phyloP scores from a whole-genome alignment of 2,113 vertebrate species.

The Tachysurus vachellii region DNA sequence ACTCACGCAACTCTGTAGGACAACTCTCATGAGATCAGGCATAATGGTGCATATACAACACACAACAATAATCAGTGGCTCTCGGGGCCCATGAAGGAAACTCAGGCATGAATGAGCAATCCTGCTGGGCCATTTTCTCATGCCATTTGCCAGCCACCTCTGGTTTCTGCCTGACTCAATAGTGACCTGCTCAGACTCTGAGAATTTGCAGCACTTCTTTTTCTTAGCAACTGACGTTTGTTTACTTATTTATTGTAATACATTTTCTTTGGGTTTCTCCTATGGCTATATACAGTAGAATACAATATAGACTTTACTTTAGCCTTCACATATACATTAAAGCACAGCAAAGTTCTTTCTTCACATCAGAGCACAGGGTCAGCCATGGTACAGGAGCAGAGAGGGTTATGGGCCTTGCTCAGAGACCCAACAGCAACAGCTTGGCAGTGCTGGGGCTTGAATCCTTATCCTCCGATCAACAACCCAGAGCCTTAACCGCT shows the following conservation, averaged over 20 bases:
- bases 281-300: background rate
- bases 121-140: conserved; percentile 34
- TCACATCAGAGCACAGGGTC: too few relatives aligned
- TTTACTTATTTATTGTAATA: background rate
- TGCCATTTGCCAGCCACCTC: conserved; percentile 6
- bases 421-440: too few relatives aligned
- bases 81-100: conserved; percentile 27
- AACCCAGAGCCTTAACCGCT: too few relatives aligned
- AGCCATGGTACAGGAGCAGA: too few relatives aligned
- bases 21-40: conserved; percentile 34
- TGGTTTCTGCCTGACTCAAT: conserved; percentile 38
- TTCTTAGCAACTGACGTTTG: background rate
- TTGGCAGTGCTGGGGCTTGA: too few relatives aligned
- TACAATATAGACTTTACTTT: too few relatives aligned
- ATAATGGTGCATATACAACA: conserved; percentile 37
- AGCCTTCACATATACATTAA: too few relatives aligned
- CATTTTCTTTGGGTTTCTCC: background rate
- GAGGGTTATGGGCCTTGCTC: too few relatives aligned
- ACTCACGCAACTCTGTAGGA: conserved; percentile 50
- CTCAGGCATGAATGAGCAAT: conserved; percentile 8
- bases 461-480: too few relatives aligned
- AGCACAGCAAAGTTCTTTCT: too few relatives aligned
- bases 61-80: conserved; percentile 30
- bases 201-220: background rate
- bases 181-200: conserved; percentile 47